These are phyloP conservation scores for Mormyrus iriodes DNA, from an alignment of 2,113 vertebrate genomes.

Conservation along the genomic window DNA sequence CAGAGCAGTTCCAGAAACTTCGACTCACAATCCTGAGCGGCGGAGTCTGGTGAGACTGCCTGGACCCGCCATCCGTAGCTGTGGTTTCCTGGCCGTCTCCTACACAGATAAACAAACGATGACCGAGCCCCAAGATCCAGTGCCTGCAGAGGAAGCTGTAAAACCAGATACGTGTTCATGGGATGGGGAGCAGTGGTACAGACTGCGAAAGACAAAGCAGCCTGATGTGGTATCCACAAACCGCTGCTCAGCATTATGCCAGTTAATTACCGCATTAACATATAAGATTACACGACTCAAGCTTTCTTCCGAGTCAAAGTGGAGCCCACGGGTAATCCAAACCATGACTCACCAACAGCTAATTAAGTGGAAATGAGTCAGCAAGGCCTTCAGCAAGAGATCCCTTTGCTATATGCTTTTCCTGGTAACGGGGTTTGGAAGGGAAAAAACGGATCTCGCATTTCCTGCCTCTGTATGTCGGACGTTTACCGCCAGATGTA, in stretches of 20 bases:
- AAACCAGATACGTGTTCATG: conserved; percentile 31
- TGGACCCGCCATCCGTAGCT: no score
- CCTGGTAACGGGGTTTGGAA: conserved; percentile 35
- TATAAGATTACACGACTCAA: conserved; percentile 45
- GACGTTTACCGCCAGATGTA: conserved; percentile 13
- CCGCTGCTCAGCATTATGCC: conserved; percentile 39
- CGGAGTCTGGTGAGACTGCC: background rate
- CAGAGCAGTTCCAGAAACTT: background rate
- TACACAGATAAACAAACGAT: background rate
- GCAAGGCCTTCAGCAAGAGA: conserved; percentile 49
- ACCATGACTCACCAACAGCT: conserved; percentile 10
- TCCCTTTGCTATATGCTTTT: conserved; percentile 35
- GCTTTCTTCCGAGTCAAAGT: conserved; percentile 23
- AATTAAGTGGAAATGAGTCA: conserved; percentile 48
- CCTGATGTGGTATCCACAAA: conserved; percentile 40
- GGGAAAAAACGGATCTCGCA: conserved; percentile 44
- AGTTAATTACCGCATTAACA: conserved; percentile 46
- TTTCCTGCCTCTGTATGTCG: conserved; percentile 44
- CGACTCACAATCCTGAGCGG: background rate
- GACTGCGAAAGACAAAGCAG: conserved; percentile 35
- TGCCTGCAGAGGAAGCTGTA: background rate
- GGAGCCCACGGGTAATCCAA: conserved; percentile 14
- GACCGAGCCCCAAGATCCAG: background rate
- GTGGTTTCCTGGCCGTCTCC: no score
- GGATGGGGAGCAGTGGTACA: conserved; percentile 30